These are phyloP conservation scores for Montipora efflorescens DNA, from an alignment of 64 coral and sea anemone genomes.

Conservation along the genomic window DNA sequence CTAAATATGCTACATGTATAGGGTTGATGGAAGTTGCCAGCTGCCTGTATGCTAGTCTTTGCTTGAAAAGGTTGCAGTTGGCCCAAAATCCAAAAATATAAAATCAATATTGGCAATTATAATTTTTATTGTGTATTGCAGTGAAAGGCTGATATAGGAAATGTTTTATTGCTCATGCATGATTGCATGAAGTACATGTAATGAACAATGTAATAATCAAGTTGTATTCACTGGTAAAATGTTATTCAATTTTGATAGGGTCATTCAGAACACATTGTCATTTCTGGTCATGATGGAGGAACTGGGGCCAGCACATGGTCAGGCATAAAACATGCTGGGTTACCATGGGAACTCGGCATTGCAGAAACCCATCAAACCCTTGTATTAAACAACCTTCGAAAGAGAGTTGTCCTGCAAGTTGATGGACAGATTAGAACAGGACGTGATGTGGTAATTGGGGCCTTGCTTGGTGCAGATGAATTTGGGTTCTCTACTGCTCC, in stretches of 20 bases:
- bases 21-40: too few relatives aligned
- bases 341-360: constrained; percentile 98
- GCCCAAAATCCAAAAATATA: too few relatives aligned
- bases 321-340: constrained; percentile 96
- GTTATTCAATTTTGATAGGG: constrained; percentile 41
- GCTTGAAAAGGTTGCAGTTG: too few relatives aligned
- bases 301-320: constrained; percentile 98
- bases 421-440: constrained; percentile 97
- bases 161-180: too few relatives aligned
- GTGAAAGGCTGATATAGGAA: too few relatives aligned
- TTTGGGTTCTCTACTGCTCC: constrained; percentile 99
- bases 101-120: too few relatives aligned
- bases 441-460: constrained; percentile 91
- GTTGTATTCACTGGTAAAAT: not conserved
- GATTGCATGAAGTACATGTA: too few relatives aligned
- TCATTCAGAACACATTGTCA: constrained; percentile 92
- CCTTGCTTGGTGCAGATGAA: constrained; percentile 90
- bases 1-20: too few relatives aligned
- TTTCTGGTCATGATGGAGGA: constrained; percentile 97
- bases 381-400: constrained; percentile 88
- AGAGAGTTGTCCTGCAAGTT: constrained; percentile 86
- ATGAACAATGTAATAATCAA: too few relatives aligned
- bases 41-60: too few relatives aligned
- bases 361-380: constrained; percentile 95
- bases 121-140: too few relatives aligned